A percentile compares a stretch with the other conserved stretches of the same genome.
Conservation (phyloP, 1,140 invertebrate species). For the Musca vetustissima region DNA sequence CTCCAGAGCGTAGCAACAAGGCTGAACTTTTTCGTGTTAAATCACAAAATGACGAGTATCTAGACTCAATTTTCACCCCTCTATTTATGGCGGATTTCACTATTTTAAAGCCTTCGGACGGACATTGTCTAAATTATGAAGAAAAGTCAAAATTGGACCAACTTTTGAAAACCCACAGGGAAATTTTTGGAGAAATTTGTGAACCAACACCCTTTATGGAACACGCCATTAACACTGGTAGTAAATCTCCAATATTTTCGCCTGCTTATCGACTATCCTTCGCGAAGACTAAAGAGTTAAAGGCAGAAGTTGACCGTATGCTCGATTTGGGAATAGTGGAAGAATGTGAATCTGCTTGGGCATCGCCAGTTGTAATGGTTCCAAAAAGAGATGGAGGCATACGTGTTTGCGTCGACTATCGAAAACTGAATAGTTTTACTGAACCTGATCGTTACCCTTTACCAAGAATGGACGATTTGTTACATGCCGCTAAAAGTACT, state of each 20-base stretch:
- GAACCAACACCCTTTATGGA: conserved; percentile 12
- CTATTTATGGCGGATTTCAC: not conserved
- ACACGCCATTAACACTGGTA: conserved; percentile 22
- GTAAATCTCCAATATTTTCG: conserved; percentile 33
- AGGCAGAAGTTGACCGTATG: conserved; percentile 38
- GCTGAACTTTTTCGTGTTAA: not conserved
- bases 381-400: conserved; percentile 43
- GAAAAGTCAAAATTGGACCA: not conserved
- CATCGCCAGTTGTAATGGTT: conserved; percentile 48
- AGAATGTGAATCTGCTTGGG: conserved; percentile 48
- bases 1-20: not conserved
- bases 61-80: not conserved
- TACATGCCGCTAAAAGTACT: not conserved
- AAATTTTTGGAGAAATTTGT: not conserved
- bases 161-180: not conserved
- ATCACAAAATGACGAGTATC: not conserved
- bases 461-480: conserved; percentile 41
- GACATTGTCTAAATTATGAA: not conserved
- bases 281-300: conserved; percentile 28
- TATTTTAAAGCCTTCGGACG: not conserved
- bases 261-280: conserved; percentile 41
- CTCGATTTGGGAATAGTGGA: conserved; percentile 46
- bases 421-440: conserved; percentile 46
- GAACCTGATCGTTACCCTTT: conserved; percentile 54
- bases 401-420: conserved; percentile 51